phyloP scores from a whole-genome alignment of 2,888 invertebrate genomes.

The Sycophila texana region DNA sequence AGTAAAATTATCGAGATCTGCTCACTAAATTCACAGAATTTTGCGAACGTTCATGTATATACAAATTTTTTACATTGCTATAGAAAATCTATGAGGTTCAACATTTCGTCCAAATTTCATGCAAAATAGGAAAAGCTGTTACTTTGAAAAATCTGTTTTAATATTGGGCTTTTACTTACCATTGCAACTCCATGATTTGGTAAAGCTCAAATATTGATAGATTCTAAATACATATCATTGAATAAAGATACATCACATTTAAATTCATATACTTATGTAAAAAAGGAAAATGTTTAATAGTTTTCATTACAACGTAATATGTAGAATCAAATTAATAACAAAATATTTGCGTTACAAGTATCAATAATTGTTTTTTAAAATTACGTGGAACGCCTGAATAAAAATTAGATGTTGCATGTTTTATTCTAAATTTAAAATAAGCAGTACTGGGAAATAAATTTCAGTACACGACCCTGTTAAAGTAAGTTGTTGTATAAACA shows the following conservation, averaged over 20 bases:
- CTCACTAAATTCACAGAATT: conserved; percentile 27
- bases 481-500: conserved; percentile 21
- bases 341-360: conserved; percentile 41
- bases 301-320: conserved; percentile 45
- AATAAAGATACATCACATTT: conserved; percentile 27
- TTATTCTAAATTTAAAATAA: conserved; percentile 4
- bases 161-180: conserved; percentile 28
- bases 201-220: conserved; percentile 18
- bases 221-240: background rate
- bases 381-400: conserved; percentile 12
- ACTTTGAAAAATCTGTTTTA: background rate
- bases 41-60: conserved; percentile 14
- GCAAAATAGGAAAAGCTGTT: background rate
- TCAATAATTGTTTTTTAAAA: conserved; percentile 36
- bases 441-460: conserved; percentile 28
- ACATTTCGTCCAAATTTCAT: background rate
- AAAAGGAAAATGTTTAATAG: conserved; percentile 44
- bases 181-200: conserved; percentile 1
- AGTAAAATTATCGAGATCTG: conserved; percentile 33
- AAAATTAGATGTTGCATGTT: background rate
- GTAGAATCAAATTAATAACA: conserved; percentile 54
- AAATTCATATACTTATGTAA: conserved; percentile 40
- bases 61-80: conserved; percentile 20
- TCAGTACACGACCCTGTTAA: conserved; percentile 25
- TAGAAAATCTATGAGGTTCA: background rate